phyloP scores from a whole-genome alignment of 2,888 invertebrate genomes.

The Pheosia gnoma region DNA sequence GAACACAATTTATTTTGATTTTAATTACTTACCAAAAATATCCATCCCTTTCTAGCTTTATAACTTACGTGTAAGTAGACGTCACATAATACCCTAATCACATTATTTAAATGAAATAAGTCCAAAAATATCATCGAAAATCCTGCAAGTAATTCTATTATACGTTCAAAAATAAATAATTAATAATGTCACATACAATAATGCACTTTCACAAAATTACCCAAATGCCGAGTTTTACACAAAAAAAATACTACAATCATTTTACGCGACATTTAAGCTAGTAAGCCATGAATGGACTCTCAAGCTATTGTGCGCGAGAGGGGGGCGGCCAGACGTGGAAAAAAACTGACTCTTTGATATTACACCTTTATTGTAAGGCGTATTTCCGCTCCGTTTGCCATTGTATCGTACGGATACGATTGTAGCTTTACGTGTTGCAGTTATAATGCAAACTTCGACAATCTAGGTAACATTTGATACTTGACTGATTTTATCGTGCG shows the following conservation, averaged over 20 bases:
- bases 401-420: constrained; percentile 32
- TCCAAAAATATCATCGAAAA: neutral
- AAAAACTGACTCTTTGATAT: constrained; percentile 43
- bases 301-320: constrained; percentile 30
- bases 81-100: no score
- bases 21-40: no score
- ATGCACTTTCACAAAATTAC: constrained; percentile 31
- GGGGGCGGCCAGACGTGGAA: constrained; percentile 33
- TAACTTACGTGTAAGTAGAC: no score
- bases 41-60: no score
- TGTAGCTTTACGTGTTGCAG: constrained; percentile 22
- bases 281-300: constrained; percentile 47
- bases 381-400: constrained; percentile 51
- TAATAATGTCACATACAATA: constrained; percentile 21
- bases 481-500: neutral
- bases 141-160: neutral
- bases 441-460: neutral
- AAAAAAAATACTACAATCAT: constrained; percentile 41
- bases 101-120: neutral
- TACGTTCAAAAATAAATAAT: constrained; percentile 6
- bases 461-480: neutral
- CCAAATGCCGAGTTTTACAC: constrained; percentile 22
- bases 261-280: constrained; percentile 52
- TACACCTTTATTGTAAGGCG: constrained; percentile 34
- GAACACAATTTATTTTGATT: no score